These are phyloP conservation scores for Xylocopa sonorina DNA, from an alignment of 1,140 invertebrate genomes.

Conservation along the genomic window DNA sequence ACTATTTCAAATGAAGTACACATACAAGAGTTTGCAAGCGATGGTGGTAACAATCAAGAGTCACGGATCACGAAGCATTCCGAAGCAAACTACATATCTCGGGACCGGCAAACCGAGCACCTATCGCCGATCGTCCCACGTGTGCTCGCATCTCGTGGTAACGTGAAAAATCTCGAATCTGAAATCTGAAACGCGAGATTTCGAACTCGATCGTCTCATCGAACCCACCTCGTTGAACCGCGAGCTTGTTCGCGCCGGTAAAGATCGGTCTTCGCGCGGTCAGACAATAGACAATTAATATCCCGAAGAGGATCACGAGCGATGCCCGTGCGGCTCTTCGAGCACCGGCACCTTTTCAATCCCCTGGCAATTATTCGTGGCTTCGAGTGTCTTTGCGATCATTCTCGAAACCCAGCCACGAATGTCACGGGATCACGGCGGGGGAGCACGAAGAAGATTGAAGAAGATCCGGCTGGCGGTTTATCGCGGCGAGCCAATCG, in stretches of 20 bases:
- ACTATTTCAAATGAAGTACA: no score
- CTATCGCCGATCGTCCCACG: no score
- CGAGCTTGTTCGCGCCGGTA: no score
- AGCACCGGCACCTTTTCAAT: not conserved
- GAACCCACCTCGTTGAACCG: not conserved
- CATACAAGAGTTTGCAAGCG: not conserved
- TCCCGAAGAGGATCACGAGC: slow-evolving; percentile 10
- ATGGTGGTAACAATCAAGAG: not conserved
- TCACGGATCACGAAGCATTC: not conserved
- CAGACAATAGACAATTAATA: slow-evolving; percentile 42
- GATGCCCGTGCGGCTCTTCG: not conserved
- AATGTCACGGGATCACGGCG: slow-evolving; percentile 20
- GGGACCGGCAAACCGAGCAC: no score
- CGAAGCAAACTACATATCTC: not conserved
- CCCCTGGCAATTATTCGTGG: not conserved
- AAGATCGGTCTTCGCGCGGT: slow-evolving; percentile 13
- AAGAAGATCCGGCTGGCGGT: slow-evolving; percentile 15
- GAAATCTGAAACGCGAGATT: not conserved
- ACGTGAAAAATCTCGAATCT: not conserved
- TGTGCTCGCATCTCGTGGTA: no score
- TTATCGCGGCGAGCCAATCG: slow-evolving; percentile 10
- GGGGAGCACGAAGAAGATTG: not conserved
- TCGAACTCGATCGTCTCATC: slow-evolving; percentile 7
- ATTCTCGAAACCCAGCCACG: not conserved
- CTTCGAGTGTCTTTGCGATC: not conserved